Evolutionary conservation across 2,113 vertebrate genomes (phyloP), one percentile per base, ranked within the genome.

Genomic region (Mastomys natalensis): DNA sequence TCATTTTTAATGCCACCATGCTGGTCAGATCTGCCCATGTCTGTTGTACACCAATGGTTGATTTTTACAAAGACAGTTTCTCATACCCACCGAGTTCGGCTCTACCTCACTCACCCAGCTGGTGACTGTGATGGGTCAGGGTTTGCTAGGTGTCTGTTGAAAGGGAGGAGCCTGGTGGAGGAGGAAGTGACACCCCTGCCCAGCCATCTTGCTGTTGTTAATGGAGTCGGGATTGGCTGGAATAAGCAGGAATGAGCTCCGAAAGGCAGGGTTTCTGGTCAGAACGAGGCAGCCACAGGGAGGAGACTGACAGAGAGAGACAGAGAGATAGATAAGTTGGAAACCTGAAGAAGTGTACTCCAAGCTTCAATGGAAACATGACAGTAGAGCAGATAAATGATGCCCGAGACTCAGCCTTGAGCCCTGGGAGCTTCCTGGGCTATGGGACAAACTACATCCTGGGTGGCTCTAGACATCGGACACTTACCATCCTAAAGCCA

Each of bases 111-210:
- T 31, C 0, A 0, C 31, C 48, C 26, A 76, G 86, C 3, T 0
- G 2, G 34, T 0, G 7, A 13, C 70, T 37, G 10, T 1, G 8
- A 3, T 0, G 0, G 1, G 7, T 31, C 3, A 7, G 16, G 72
- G 7, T 6, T 16, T 40, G 8, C 5, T 21, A 12, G 40, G 7
- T 15, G 21, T 17, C 1, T 40, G 53, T 40, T 58, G 60, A 70
- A 55, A 37, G 7, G 11, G 7, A 0, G 21, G 31, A 16, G 26
- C 13, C 88, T 62, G 34, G 1, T 17, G 31, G 68, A 34, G 1
- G 40, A 22, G 68, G 8, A 7, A 9, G 0, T 12, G 16, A n/a
- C n/a, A 9, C 8, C 7, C 31, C 87, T 13, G 3, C 21, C 0
- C 26, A 45, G n/a, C 40, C 8, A 34, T 17, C 82, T 64, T 45